phyloP scores from a whole-genome alignment of 2,888 invertebrate species.

The Magallana nippona region DNA sequence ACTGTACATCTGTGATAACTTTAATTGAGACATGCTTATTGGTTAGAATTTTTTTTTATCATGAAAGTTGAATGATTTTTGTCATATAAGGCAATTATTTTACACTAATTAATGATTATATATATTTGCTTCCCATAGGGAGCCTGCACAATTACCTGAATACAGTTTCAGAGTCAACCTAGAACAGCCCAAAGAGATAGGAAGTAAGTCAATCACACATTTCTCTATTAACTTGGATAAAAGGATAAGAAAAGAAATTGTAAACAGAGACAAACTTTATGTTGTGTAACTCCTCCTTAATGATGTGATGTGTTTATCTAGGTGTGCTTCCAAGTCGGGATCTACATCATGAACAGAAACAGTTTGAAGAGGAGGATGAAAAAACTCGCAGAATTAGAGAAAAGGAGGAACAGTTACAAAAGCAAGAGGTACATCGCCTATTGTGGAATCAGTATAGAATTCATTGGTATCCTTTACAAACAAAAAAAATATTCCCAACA shows the following conservation, averaged over 20 bases:
- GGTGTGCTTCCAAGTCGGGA: conserved; percentile 14
- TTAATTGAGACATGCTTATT: no score
- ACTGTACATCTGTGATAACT: no score
- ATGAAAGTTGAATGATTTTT: no score
- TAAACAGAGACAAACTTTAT: no score
- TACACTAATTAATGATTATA: no score
- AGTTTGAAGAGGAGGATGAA: conserved; percentile 61
- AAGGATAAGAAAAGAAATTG: no score
- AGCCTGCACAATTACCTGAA: background rate
- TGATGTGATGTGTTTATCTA: background rate
- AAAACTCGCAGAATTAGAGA: conserved; percentile 50
- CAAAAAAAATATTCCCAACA: no score
- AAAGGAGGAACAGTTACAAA: conserved; percentile 62
- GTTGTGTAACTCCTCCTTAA: no score
- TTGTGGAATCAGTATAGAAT: background rate
- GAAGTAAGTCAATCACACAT: background rate
- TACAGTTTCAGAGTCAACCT: conserved; percentile 18
- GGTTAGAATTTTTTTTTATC: no score
- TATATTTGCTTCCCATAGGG: background rate
- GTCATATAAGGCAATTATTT: no score
- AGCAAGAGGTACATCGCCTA: conserved; percentile 62
- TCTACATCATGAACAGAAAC: conserved; percentile 59
- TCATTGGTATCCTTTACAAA: background rate
- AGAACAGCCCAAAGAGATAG: conserved; percentile 10
- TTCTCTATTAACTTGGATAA: background rate